Evolutionary conservation across 2,888 invertebrate genomes (phyloP), one percentile per base, ranked within the genome.

Genomic region (Exephanes ischioxanthus): DNA sequence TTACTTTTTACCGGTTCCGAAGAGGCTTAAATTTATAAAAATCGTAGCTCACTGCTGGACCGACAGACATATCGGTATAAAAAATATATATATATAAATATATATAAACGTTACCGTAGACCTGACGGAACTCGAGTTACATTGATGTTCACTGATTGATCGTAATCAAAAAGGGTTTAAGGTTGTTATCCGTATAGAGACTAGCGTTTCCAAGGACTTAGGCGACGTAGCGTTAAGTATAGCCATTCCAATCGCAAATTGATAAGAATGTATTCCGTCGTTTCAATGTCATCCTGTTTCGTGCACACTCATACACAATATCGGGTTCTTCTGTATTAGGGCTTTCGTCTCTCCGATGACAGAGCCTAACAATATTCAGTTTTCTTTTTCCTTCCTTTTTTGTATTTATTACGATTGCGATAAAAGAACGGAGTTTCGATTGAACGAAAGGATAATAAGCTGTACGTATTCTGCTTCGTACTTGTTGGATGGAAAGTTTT

Each of bases 401-500:
- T 51, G 33, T 71, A 45, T 58, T 58, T 61, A 41, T 45, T 61
- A 48, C 61, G 71, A 80, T 53, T 67, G 37, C 41, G 70, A 79
- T 55, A 22, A 51, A 48, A 51, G 37, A 80, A 80, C 45, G 48
- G 53, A 72, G 80, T 80, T 80, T 55, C n/a, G 30, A 45, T 30
- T 45, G 45, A 78, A 66, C 22, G 26, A 26, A 75, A 63, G 67
- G n/a, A 33, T 61, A 63, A 48, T 11, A 66, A 67, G 68, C 68
- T 82, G 51, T 78, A 84, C 63, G 75, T 84, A 86, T 86, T 75
- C 66, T 73, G 72, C 71, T 48, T 72, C 77, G 86, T 86, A 72
- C 67, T 86, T 80, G 80, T 86, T 84, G 70, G 72, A 84, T 84
- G 86, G 80, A 70, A 76, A 84, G 71, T 84, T 86, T 86, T 86